phyloP scores from a whole-genome alignment of 2,797 vertebrate genomes.

The Strix occidentalis region DNA sequence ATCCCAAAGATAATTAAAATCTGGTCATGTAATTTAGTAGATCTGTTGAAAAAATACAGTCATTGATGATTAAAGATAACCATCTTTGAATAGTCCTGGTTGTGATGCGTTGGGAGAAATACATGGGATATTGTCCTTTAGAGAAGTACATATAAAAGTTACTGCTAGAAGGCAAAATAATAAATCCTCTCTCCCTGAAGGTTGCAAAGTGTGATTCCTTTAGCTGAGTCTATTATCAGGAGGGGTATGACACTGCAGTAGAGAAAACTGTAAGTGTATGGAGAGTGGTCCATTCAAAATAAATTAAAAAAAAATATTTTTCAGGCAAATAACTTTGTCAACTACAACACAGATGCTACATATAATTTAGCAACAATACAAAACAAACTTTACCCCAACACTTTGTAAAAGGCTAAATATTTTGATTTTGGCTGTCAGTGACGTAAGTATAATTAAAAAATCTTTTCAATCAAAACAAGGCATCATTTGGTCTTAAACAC shows the following conservation, averaged over 20 bases:
- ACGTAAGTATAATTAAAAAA: neutral
- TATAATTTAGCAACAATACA: neutral
- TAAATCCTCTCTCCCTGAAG: neutral
- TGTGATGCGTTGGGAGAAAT: neutral
- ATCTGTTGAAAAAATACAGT: neutral
- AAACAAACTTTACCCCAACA: neutral
- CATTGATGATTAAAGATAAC: neutral
- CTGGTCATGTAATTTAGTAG: neutral
- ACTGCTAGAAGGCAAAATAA: neutral
- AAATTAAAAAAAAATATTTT: neutral
- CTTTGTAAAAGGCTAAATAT: neutral
- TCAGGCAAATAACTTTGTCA: neutral
- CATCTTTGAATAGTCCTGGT: neutral
- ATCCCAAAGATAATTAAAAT: neutral
- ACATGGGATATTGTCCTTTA: neutral
- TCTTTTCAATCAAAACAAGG: neutral
- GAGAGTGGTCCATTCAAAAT: neutral
- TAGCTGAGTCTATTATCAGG: neutral
- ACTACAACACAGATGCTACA: neutral
- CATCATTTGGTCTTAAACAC: neutral
- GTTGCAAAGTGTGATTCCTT: neutral
- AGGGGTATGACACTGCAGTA: neutral
- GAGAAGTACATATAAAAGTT: neutral
- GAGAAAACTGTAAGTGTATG: neutral
- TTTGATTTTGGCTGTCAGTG: neutral